Base-by-base conservation (phyloP, 2,888 invertebrate genomes). In the Cataglyphis rosenhaueri region DNA sequence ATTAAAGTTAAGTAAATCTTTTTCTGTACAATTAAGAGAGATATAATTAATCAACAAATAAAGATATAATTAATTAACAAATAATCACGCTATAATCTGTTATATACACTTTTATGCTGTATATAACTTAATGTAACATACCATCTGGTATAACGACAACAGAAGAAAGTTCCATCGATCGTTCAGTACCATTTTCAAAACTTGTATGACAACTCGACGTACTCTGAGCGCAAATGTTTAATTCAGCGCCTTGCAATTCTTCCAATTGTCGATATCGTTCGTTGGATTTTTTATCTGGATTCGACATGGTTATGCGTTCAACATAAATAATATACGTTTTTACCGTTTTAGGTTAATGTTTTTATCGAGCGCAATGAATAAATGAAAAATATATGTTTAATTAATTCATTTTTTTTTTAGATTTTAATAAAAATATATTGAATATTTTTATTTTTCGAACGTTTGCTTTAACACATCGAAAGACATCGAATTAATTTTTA, bases 101-200 rank as follows among this genome's bases (percentile, higher is more conserved):
- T 82, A 74, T 29, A 79, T 61, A 64, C 48, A 48, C 68, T 44
- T n/a, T 29, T 64, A 82, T 66, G 25, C 8, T 32, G 9, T 61
- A 61, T 61, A 12, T 15, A 9, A 3, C 15, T 57, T 21, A 15
- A 41, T 18, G 62, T 68, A 57, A 86, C 89, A 92, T 95, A 97
- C 97, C 97, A 95, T 97, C 97, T 86, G 97, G 97, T 38, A 97
- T 97, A 41, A 97, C 97, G 8, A 97, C 96, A 41, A 97, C 97
- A 4, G 97, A 97, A 83, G 97, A 97, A 96, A 97, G 97, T 95
- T 97, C 97, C 89, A 97, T 96, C 5, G 93, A 92, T 48, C 92
- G 86, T 82, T 93, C 93, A 21, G 91, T 64, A 32, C 79, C 87
- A 79, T 89, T 88, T 62, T 90, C 91, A 32, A 87, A 87, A 25